Conservation (phyloP, 2,113 vertebrate species). For the Atractosteus spatula region DNA sequence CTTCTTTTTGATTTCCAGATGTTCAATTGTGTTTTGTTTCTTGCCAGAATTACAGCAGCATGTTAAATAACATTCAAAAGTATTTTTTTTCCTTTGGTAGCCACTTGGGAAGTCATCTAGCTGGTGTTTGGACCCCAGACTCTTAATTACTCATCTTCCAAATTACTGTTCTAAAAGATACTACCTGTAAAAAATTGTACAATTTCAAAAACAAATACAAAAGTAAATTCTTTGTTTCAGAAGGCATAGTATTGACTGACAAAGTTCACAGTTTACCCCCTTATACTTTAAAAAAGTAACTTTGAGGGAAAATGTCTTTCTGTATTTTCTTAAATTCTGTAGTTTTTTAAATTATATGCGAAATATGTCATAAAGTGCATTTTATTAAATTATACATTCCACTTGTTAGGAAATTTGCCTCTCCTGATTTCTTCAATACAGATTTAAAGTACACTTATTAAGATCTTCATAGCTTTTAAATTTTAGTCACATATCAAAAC, state of each 20-base stretch:
- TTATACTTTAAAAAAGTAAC: no score
- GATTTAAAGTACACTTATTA: no score
- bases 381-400: no score
- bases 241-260: neutral
- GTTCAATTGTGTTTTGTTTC: constrained; percentile 4
- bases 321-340: no score
- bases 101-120: constrained; percentile 17
- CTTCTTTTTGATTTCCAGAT: constrained; percentile 17
- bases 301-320: no score
- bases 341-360: no score
- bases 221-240: neutral
- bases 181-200: neutral
- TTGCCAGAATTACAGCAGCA: neutral
- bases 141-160: constrained; percentile 7
- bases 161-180: neutral
- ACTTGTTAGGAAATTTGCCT: no score
- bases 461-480: no score
- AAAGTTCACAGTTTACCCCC: no score
- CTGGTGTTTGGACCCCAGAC: constrained; percentile 2
- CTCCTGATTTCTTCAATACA: no score
- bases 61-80: neutral
- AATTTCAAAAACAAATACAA: neutral
- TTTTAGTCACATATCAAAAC: no score
- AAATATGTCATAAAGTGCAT: no score
- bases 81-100: constrained; percentile 38